phyloP scores from a whole-genome alignment of 2,113 vertebrate genomes.

The Mormyrus lacerda region DNA sequence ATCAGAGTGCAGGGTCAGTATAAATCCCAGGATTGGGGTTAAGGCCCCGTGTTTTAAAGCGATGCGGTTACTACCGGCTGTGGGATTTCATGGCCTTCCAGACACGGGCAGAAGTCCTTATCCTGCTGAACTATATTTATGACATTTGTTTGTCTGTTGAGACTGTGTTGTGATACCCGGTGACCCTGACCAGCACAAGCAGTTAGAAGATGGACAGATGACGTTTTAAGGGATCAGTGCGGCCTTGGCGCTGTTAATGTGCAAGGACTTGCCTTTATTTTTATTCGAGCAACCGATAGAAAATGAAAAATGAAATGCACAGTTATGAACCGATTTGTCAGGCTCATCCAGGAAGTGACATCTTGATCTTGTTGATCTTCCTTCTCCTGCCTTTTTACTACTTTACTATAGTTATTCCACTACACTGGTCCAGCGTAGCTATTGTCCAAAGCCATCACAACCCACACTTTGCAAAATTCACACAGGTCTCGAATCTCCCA shows the following conservation, averaged over 20 bases:
- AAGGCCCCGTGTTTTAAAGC: not conserved
- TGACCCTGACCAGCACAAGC: not conserved
- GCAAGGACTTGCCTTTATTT: not conserved
- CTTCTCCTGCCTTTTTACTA: not conserved
- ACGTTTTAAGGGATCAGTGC: not conserved
- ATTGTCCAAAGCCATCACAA: not conserved
- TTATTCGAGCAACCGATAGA: not conserved
- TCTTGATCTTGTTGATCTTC: not conserved
- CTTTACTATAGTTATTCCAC: not conserved
- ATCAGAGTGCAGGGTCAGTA: not conserved
- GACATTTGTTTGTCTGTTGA: not conserved
- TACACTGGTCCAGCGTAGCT: not conserved
- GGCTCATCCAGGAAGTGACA: not conserved
- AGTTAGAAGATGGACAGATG: not conserved
- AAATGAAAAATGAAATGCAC: not conserved
- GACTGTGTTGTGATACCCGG: not conserved
- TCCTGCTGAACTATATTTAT: not conserved
- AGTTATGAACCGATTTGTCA: not conserved
- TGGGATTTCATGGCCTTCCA: not conserved
- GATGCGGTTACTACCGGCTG: not conserved
- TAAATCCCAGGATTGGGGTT: not conserved
- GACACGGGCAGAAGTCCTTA: not conserved
- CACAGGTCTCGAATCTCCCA: not conserved
- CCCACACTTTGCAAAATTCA: not conserved
- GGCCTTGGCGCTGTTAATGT: not conserved